Conservation (phyloP, 2,797 vertebrate species). For the Sylvilagus floridanus region DNA sequence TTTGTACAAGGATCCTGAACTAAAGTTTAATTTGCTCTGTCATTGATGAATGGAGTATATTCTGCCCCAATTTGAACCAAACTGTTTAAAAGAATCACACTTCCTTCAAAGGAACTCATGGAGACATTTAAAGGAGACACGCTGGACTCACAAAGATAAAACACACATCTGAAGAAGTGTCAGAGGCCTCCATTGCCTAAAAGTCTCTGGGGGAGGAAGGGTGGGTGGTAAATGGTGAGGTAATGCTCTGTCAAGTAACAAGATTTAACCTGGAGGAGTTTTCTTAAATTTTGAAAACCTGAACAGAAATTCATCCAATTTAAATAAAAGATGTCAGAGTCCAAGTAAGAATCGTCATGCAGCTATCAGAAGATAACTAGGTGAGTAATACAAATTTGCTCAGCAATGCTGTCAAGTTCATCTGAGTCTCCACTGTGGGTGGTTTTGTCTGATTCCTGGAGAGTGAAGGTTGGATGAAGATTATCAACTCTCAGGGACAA, state of each 20-base stretch:
- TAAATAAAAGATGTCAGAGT: constrained; percentile 30
- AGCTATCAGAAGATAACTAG: background rate
- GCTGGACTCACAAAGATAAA: constrained; percentile 26
- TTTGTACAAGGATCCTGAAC: constrained; percentile 60
- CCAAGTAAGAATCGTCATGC: background rate
- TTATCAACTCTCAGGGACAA: background rate
- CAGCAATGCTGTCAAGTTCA: background rate
- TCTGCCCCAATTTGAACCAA: constrained; percentile 61
- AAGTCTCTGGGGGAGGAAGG: background rate
- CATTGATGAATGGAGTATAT: constrained; percentile 42
- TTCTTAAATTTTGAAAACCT: constrained; percentile 26
- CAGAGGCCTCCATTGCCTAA: background rate
- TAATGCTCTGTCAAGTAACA: constrained; percentile 19
- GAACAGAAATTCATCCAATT: background rate
- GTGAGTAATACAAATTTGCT: background rate
- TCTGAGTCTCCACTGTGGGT: background rate
- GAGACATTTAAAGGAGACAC: background rate
- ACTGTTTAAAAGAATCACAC: constrained; percentile 64
- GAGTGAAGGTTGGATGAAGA: background rate
- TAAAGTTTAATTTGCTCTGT: constrained; percentile 73
- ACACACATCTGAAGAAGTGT: background rate
- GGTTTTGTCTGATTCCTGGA: background rate
- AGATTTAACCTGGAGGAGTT: background rate
- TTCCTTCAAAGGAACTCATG: constrained; percentile 57
- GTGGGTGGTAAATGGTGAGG: background rate